Percentiles rank a stretch among this genome's conserved stretches.
phyloP scores from a whole-genome alignment of 1,140 invertebrate species.

The Plutomurus gul region DNA sequence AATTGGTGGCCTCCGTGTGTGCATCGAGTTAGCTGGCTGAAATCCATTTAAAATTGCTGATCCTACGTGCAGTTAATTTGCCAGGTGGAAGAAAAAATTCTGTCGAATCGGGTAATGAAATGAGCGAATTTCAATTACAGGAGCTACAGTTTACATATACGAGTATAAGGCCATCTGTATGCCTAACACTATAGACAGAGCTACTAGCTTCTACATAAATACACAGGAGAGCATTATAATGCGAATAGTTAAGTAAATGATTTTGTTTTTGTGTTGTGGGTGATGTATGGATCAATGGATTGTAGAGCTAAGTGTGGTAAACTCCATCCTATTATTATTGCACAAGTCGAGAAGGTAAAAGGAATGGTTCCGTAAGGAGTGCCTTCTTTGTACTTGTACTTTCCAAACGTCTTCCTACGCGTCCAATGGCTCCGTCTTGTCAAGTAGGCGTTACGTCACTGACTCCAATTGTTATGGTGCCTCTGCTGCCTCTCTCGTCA shows the following conservation, averaged over 20 bases:
- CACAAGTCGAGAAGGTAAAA: not conserved
- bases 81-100: no score
- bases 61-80: no score
- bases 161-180: no score
- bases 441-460: constrained; percentile 35
- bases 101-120: no score
- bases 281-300: constrained; percentile 20
- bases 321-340: not conserved
- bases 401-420: constrained; percentile 30
- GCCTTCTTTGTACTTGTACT: constrained; percentile 21
- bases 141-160: no score
- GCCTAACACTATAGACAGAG: no score
- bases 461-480: constrained; percentile 18
- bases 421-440: constrained; percentile 32
- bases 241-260: not conserved
- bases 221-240: not conserved
- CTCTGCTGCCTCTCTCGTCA: constrained; percentile 5
- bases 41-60: no score
- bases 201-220: no score
- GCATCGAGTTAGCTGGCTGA: no score
- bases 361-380: constrained; percentile 29
- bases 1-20: no score
- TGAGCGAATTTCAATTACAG: no score
- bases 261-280: not conserved
- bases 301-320: not conserved